Conservation (phyloP, 2,888 invertebrate genomes). For the Busseola fusca region DNA sequence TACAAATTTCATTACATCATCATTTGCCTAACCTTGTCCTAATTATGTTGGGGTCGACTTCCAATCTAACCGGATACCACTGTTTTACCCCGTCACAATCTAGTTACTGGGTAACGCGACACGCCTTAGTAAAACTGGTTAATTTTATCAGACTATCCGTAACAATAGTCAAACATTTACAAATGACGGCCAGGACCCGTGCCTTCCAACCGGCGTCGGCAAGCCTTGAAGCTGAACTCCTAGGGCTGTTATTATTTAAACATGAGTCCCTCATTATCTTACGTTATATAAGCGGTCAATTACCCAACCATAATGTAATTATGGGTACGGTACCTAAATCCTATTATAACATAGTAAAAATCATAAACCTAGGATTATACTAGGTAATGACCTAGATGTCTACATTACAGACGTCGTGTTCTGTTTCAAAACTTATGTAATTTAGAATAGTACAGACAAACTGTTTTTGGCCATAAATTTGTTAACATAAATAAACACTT, state of each 20-base stretch:
- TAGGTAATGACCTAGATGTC: slow-evolving; percentile 1
- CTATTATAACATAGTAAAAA: not conserved
- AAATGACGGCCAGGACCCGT: not conserved
- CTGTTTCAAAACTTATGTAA: slow-evolving; percentile 11
- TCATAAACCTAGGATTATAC: slow-evolving; percentile 13
- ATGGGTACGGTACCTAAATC: not conserved
- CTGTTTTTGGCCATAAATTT: slow-evolving; percentile 29
- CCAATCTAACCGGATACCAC: not conserved
- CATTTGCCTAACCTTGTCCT: not conserved
- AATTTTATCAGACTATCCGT: not conserved
- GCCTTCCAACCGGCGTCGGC: not conserved
- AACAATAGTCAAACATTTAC: not conserved
- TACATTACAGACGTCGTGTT: not conserved
- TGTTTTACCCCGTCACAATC: not conserved
- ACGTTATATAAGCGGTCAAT: not conserved
- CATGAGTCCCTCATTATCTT: not conserved
- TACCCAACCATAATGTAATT: slow-evolving; percentile 13
- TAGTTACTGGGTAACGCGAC: not conserved
- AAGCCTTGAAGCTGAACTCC: not conserved
- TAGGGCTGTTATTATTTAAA: not conserved
- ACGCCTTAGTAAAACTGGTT: not conserved
- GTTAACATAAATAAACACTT: slow-evolving; percentile 20
- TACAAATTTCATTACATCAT: not conserved
- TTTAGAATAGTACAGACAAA: not conserved
- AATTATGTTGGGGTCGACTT: not conserved